These are phyloP conservation scores for Cephus spinipes DNA, from an alignment of 2,888 invertebrate genomes.

Conservation along the genomic window DNA sequence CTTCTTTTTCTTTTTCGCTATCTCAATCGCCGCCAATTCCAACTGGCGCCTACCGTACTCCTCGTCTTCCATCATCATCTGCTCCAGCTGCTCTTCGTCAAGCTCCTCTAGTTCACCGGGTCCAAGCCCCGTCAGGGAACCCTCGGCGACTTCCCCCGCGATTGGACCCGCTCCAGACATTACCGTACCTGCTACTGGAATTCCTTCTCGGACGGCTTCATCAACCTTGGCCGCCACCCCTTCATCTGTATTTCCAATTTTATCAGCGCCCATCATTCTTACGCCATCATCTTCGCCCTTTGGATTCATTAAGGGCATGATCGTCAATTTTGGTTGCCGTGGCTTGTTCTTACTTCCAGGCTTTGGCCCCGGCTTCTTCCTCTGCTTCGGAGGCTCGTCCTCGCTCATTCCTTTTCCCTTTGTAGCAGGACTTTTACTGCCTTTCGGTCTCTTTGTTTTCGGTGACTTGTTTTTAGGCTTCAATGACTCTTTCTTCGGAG, in stretches of 20 bases:
- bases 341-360: constrained; percentile 62
- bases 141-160: constrained; percentile 38
- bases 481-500: constrained; percentile 55
- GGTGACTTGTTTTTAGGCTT: constrained; percentile 57
- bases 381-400: constrained; percentile 56
- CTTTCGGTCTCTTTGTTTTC: constrained; percentile 51
- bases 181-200: constrained; percentile 40
- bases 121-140: constrained; percentile 54
- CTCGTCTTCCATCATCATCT: constrained; percentile 74
- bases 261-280: constrained; percentile 21
- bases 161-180: constrained; percentile 51
- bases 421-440: constrained; percentile 51
- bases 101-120: constrained; percentile 58
- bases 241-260: constrained; percentile 24
- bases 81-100: constrained; percentile 61
- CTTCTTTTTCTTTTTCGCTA: constrained; percentile 60
- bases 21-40: constrained; percentile 67
- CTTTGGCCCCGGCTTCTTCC: constrained; percentile 64
- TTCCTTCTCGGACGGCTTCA: constrained; percentile 3
- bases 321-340: constrained; percentile 41
- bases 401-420: constrained; percentile 50
- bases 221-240: constrained; percentile 5
- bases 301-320: constrained; percentile 42
- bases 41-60: constrained; percentile 72
- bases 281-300: constrained; percentile 35